phyloP scores from a whole-genome alignment of 2,113 vertebrate genomes.

The Progne subis region DNA sequence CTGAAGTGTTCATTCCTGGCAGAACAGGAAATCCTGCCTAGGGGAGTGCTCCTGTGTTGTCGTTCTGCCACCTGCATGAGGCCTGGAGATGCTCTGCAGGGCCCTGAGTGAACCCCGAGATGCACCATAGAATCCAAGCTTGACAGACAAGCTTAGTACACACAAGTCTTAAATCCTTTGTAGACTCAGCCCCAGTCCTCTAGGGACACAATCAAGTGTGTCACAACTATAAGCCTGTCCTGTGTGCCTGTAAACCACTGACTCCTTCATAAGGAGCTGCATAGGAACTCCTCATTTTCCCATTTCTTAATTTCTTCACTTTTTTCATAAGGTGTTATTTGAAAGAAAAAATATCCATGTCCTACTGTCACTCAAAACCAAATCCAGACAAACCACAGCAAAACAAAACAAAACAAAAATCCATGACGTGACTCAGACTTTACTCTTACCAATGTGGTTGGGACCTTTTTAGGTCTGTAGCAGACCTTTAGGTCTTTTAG shows the following conservation, averaged over 20 bases:
- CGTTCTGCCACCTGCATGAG: fast-evolving
- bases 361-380: background rate
- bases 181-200: background rate
- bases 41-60: background rate
- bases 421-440: background rate
- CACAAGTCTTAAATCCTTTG: background rate
- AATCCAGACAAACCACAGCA: background rate
- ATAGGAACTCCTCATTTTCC: background rate
- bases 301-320: constrained; percentile 16
- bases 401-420: background rate
- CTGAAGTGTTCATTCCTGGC: background rate
- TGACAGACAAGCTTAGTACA: fast-evolving
- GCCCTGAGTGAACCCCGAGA: background rate
- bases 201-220: background rate
- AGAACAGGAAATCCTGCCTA: background rate
- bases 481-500: background rate
- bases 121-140: no score
- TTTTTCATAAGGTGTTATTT: background rate
- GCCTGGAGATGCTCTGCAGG: background rate
- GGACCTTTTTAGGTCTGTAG: background rate
- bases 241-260: background rate
- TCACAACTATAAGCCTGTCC: background rate
- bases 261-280: background rate
- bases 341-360: background rate
- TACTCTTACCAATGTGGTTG: background rate